These are phyloP conservation scores for Prunella fulvescens DNA, from an alignment of 2,113 vertebrate species.

Conservation along the genomic window DNA sequence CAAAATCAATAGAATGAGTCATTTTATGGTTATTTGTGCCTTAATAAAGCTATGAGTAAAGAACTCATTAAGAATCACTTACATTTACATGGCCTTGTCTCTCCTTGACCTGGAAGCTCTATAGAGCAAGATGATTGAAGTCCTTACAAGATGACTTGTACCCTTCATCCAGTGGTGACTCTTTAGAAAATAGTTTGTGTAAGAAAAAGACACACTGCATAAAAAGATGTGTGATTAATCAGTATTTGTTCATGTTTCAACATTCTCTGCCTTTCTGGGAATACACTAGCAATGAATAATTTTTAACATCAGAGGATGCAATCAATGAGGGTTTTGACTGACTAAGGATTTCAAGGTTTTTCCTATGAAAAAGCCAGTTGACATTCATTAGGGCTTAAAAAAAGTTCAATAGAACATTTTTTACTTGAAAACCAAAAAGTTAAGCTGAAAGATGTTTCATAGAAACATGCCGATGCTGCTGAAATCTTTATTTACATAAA, in stretches of 20 bases:
- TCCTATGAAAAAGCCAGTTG: not conserved
- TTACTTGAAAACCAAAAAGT: not conserved
- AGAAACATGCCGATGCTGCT: not conserved
- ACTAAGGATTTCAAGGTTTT: conserved; percentile 49
- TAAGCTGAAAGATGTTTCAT: not conserved
- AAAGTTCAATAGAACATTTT: not conserved
- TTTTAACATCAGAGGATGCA: conserved; percentile 43
- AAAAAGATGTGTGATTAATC: not conserved
- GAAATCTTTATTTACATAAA: not conserved
- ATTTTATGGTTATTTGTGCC: conserved; percentile 28
- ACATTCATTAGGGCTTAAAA: conserved; percentile 7
- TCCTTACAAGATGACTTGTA: not conserved
- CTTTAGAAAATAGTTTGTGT: not conserved
- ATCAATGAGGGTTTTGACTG: conserved; percentile 43
- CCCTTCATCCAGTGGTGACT: not conserved
- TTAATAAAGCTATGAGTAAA: conserved; percentile 1
- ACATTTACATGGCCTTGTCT: not conserved
- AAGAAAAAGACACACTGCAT: not conserved
- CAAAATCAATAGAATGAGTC: not conserved
- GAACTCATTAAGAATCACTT: conserved; percentile 22
- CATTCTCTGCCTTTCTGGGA: not conserved
- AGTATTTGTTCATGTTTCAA: not conserved
- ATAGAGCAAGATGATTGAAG: not conserved
- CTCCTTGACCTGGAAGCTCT: conserved; percentile 10
- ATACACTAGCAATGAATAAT: not conserved